Evolutionary conservation across 2,113 vertebrate species (phyloP), one percentile per base, ranked within the genome.

Genomic region (Silurus meridionalis): DNA sequence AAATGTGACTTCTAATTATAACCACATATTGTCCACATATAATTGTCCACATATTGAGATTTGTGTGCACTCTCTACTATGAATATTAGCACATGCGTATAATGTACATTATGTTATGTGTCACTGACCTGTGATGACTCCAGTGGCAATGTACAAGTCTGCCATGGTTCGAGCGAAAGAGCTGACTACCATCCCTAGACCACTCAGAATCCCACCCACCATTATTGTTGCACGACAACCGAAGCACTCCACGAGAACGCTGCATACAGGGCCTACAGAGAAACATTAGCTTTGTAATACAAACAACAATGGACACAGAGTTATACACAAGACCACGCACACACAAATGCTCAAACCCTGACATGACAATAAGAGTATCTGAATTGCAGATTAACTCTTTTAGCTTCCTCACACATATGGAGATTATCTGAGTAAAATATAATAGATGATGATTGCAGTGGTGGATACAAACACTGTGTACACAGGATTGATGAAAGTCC

Each of bases 201-300:
- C 92, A 1, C 96, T 95, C 85, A 97, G 93, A 74, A 96, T 53
- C 0, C 96, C 96, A 0, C 97, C 96, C 23, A 96, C 78, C 92
- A 97, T 97, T 85, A 95, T 92, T 0, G 90, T 93, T 15, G 87
- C 88, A 50, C 96, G 91, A 92, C 96, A 97, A 90, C 96, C 95
- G 7, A 94, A 95, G 23, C 69, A 82, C 83, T 93, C 95, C 91
- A 97, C 95, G 85, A 97, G 88, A 82, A 96, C 67, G 84, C 96
- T 95, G 91, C 96, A 97, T 48, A 97, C 89, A 23, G 96, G 97
- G 28, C 97, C 97, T 97, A 90, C 19, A 83, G 63, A 83, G 14
- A 77, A 66, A 79, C 74, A 80, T 71, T 25, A 66, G 23, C 75
- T 87, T 86, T 86, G 85, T 82, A 8, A 75, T 85, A 46, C 63